These are phyloP conservation scores for Chorisops tibialis DNA, from an alignment of 2,888 invertebrate genomes.

Conservation along the genomic window DNA sequence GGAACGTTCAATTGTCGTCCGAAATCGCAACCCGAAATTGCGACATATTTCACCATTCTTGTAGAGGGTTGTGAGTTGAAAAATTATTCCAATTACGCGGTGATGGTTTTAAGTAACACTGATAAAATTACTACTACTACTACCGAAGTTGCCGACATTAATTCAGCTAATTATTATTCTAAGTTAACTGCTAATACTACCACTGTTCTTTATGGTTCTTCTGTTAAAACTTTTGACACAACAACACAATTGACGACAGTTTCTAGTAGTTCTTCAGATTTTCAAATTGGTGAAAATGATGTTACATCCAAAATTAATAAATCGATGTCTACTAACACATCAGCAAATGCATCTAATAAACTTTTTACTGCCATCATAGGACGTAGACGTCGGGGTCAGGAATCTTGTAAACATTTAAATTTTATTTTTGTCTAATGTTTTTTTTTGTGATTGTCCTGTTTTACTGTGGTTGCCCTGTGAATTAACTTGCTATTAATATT, in stretches of 20 bases:
- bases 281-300: too few species aligned
- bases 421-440: background rate
- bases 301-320: too few species aligned
- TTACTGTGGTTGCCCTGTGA: too few species aligned
- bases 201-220: background rate
- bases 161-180: background rate
- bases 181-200: background rate
- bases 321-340: background rate
- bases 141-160: background rate
- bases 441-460: too few species aligned
- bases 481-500: too few species aligned
- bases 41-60: background rate
- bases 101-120: conserved; percentile 11
- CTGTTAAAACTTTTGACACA: conserved; percentile 31
- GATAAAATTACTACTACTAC: background rate
- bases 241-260: conserved; percentile 33
- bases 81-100: conserved; percentile 13
- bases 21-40: conserved; percentile 39
- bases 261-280: background rate
- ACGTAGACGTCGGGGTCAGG: conserved; percentile 19
- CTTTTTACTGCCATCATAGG: conserved; percentile 1
- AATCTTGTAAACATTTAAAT: conserved; percentile 14
- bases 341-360: background rate
- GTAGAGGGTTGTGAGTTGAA: conserved; percentile 18
- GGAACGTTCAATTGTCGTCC: conserved; percentile 47